phyloP scores from a whole-genome alignment of 2,888 invertebrate species.

The Diplolepis rosae region DNA sequence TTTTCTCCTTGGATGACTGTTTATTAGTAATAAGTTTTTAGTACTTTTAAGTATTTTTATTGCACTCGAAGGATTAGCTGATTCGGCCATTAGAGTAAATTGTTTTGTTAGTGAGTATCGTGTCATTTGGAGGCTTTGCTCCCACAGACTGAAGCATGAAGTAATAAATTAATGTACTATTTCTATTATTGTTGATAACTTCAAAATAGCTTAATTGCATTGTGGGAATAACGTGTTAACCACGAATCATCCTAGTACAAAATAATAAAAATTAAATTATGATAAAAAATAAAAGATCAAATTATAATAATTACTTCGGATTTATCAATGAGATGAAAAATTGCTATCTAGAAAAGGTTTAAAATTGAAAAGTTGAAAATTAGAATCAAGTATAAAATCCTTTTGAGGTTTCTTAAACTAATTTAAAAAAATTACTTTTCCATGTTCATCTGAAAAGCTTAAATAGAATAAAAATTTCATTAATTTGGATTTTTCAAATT shows the following conservation, averaged over 20 bases:
- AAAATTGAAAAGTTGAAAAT: no score
- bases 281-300: no score
- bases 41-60: not conserved
- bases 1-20: not conserved
- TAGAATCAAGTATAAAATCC: no score
- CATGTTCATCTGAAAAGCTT: no score
- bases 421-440: no score
- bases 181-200: not conserved
- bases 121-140: constrained; percentile 16
- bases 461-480: no score
- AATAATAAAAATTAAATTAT: no score
- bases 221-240: not conserved
- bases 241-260: not conserved
- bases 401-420: no score
- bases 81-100: constrained; percentile 50
- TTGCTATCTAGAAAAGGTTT: no score
- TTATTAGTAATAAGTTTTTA: not conserved
- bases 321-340: no score
- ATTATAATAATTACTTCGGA: no score
- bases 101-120: constrained; percentile 49
- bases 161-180: not conserved
- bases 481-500: no score
- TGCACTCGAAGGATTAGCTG: constrained; percentile 32
- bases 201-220: not conserved
- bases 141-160: not conserved